Evolutionary conservation across 2,113 vertebrate species (phyloP), one percentile per base, ranked within the genome.

Genomic region (Amphiprion percula): DNA sequence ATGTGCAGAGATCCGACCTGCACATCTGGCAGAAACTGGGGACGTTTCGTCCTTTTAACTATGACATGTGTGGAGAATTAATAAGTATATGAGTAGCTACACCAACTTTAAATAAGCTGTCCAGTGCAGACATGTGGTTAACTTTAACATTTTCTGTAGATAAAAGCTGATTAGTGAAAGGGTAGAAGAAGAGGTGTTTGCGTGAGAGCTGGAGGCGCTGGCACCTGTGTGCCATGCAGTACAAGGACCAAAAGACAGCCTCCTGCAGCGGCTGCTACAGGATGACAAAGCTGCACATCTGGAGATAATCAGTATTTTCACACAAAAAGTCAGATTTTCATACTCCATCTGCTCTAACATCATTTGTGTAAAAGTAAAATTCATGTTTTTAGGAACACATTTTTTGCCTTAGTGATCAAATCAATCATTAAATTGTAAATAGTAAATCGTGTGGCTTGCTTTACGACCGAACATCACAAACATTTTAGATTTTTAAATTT

Each of bases 11-110:
- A 26, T 19, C 69, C 33, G 60, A 70, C 23, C 7, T 52, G 47
- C 16, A 83, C 83, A 90, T 87, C 85, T 88, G 79, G 86, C 47
- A 67, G 71, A 50, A 80, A 79, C 47, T 50, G 33, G 4, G 64
- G 59, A 79, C 62, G 50, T 77, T 67, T 84, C 33, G 53, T 79
- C 66, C 63, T 81, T 30, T 85, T 86, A 83, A 82, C 67, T 37
- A 4, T 46, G 46, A 69, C 86, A 88, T 87, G 83, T 87, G 79
- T 72, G 41, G 66, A 64, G 71, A 66, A 79, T 55, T 89, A 90
- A 88, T 84, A 79, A 87, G 80, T 65, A 54, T 60, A 66, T 49
- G 77, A 71, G 74, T 56, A 72, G 61, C 71, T 69, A 58, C 68
- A 76, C 47, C 62, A 69, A 74, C 47, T 61, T 68, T 63, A 87